Base-by-base conservation (phyloP, 2,797 vertebrate genomes). In the Gallirallus australis region DNA sequence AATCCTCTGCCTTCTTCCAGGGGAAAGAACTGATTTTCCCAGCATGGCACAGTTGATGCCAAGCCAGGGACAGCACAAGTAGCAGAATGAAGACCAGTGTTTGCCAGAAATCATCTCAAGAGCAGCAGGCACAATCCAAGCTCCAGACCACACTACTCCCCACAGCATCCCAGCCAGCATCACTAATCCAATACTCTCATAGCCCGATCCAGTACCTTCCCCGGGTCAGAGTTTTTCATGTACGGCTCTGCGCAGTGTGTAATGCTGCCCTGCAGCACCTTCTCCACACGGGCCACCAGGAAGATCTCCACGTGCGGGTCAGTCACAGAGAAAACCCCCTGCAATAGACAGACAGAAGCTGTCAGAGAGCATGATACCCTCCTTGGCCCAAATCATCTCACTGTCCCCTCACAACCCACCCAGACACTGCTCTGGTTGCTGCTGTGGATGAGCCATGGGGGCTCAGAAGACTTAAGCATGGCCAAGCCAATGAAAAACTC, bases 231-330 rank as follows among this genome's bases (percentile, higher is more conserved):
- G 86, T 98, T 98, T 96, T 99, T 99, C 70, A 99, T 98, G 97
- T 99, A 99, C 0, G 99, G 99, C 93, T 99, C 99, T 1, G 98
- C 98, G 10, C 99, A 99, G 97, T 99, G 99, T 1, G 99, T 98
- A 45, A 99, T 99, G 96, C 99, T 99, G 37, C 99, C 99, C 97
- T 99, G 99, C n/a, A 99, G 96, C 54, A 99, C 99, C 96, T 99
- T 99, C 97, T 99, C 99, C 69, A 99, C 98, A 1, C 99, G 98
- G 2, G 98, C 99, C 85, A 99, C 98, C 86, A 99, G 98, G 96
- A 99, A 99, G 96, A 99, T 99, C 90, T 99, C 99, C 3, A 98
- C 94, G 8, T 99, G 99, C 8, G 99, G 99, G 97, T 99, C 98
- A 2, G 99, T 99, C 86, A 99, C 99, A 0, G 99, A 99, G 97